A percentile compares a stretch with the other conserved stretches of the same genome.
Conservation (phyloP, 2,113 vertebrate species). For the Perca fluviatilis region DNA sequence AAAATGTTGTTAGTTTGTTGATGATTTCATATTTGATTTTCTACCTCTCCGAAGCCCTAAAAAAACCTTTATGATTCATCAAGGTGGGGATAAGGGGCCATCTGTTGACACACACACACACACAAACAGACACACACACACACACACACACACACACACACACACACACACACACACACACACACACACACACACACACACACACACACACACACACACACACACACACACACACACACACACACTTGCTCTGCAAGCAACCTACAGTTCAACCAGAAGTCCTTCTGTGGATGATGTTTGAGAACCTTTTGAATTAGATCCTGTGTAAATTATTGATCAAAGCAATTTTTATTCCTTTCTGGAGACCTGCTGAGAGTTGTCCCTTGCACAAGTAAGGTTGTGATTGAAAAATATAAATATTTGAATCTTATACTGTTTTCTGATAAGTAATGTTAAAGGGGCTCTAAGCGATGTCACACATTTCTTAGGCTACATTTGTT, state of each 20-base stretch:
- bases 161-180: no score
- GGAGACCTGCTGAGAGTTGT: conserved; percentile 3
- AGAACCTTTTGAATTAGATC: conserved; percentile 16
- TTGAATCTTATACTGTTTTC: background rate
- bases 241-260: conserved; percentile 20
- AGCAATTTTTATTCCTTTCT: conserved; percentile 5
- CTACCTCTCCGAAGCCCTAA: conserved; percentile 10
- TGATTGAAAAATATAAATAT: background rate
- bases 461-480: no score
- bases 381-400: background rate
- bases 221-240: background rate
- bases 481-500: no score
- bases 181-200: no score
- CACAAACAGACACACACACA: no score
- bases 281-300: conserved; percentile 14
- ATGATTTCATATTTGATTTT: conserved; percentile 11
- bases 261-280: conserved; percentile 29
- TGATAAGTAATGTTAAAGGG: background rate
- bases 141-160: no score
- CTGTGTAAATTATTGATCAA: conserved; percentile 13
- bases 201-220: background rate
- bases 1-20: conserved; percentile 27
- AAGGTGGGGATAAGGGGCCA: conserved; percentile 47
- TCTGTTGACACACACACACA: conserved; percentile 26
- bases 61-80: conserved; percentile 47